Evolutionary conservation across 2,797 vertebrate genomes (phyloP), one percentile per base, ranked within the genome.

Genomic region (Micrastur ruficollis): DNA sequence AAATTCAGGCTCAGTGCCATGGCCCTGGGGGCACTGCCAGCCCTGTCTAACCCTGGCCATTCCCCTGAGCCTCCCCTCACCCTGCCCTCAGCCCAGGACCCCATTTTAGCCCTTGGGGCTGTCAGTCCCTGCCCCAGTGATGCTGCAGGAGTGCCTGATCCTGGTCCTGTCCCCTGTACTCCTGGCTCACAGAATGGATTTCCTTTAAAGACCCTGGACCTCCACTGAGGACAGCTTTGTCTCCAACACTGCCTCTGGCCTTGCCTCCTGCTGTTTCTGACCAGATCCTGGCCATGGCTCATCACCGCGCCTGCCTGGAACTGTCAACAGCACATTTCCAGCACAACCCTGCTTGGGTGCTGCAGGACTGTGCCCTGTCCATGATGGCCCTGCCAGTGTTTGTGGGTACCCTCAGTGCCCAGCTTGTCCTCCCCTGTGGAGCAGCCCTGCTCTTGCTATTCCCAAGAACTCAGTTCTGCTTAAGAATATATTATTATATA

Each of bases 311-410:
- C 59, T 56, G 38, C 6, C 44, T 58, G 31, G 55, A 19, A 42
- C 44, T 22, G 12, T 8, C 0, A 1, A 15, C 40, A 72, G 8
- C 62, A 58, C 26, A 42, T 21, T 14, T 67, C 44, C 8, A 42
- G 23, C 6, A 11, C 32, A n/a, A 73, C 8, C 61, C 31, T 42
- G 12, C 32, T n/a, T 32, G 26, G 7, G 25, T 52, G 58, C 70
- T 65, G 29, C 44, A 58, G 46, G 21, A 63, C 32, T 62, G 18
- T 26, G 67, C 12, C 18, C 42, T 55, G 34, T 17, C 23, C 14
- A 3, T 26, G 26, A 52, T 2, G 17, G 44, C 17, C 32, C 16
- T 34, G 8, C 18, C 1, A 1, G 16, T 29, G 18, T 25, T 26
- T 71, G 18, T 36, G 16, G 25, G 47, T 2, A 2, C 11, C 26